These are phyloP conservation scores for Phalacrocorax brasilianus DNA, from an alignment of 2,113 vertebrate genomes.

Conservation along the genomic window DNA sequence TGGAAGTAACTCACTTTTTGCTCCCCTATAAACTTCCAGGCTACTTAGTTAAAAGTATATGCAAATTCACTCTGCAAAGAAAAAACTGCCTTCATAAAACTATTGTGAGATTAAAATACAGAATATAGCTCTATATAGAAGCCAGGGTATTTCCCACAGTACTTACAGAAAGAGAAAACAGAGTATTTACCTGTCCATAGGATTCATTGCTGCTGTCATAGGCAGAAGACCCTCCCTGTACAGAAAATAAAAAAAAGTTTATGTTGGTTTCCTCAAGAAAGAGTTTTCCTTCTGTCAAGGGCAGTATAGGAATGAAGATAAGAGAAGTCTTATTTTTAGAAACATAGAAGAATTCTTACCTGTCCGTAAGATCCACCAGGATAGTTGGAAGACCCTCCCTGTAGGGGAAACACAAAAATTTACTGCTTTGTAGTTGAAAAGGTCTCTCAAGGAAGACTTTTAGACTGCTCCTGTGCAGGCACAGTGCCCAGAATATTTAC, in stretches of 20 bases:
- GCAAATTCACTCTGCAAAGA: neutral
- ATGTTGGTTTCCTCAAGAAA: neutral
- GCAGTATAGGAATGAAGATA: neutral
- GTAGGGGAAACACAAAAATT: neutral
- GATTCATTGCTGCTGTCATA: conserved; percentile 35
- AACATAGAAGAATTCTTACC: neutral
- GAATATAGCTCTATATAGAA: neutral
- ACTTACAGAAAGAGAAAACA: neutral
- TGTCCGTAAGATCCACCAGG: neutral
- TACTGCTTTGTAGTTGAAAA: neutral
- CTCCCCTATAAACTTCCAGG: neutral
- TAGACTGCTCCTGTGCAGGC: neutral
- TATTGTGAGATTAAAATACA: neutral
- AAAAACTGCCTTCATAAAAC: neutral
- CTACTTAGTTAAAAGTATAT: neutral
- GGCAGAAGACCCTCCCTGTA: neutral
- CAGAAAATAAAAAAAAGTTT: neutral
- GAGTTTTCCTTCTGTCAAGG: neutral
- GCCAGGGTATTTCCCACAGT: neutral
- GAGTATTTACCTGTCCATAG: conserved; percentile 24
- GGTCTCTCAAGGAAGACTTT: neutral
- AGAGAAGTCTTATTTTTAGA: neutral
- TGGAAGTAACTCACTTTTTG: neutral
- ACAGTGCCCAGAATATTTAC: neutral
- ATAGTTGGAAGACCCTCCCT: neutral